A percentile compares a stretch with the other conserved stretches of the same genome.
Conservation (phyloP, 2,113 vertebrate genomes). For the Phocoena phocoena region DNA sequence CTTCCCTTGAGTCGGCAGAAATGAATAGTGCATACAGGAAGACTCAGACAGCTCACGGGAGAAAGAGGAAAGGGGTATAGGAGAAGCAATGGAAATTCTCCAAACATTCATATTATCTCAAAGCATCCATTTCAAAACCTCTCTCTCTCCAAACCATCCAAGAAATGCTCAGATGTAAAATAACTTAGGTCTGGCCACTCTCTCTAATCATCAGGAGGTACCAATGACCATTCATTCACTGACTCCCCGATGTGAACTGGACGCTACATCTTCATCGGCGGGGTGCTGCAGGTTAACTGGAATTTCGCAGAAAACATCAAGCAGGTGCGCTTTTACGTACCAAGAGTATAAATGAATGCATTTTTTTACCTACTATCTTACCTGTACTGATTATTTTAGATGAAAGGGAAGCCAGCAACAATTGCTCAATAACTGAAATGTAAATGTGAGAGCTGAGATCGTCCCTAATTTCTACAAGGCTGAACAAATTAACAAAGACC, state of each 20-base stretch:
- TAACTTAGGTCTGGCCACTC: background rate
- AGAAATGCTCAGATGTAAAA: background rate
- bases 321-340: background rate
- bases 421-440: background rate
- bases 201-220: background rate
- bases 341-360: background rate
- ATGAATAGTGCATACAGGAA: background rate
- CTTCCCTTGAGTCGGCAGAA: background rate
- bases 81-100: background rate
- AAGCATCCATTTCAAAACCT: background rate
- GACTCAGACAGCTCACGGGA: background rate
- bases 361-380: background rate
- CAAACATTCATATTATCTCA: background rate
- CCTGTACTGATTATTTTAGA: background rate
- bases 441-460: constrained; percentile 9
- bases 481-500: constrained; percentile 44
- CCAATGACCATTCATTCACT: background rate
- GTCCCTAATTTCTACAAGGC: constrained; percentile 44
- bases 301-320: background rate
- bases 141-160: background rate
- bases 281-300: background rate
- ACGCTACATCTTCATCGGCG: background rate
- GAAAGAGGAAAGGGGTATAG: background rate
- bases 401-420: background rate
- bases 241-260: background rate